Evolutionary conservation across 2,888 invertebrate genomes (phyloP), one percentile per base, ranked within the genome.

Genomic region (Papilio protenor): DNA sequence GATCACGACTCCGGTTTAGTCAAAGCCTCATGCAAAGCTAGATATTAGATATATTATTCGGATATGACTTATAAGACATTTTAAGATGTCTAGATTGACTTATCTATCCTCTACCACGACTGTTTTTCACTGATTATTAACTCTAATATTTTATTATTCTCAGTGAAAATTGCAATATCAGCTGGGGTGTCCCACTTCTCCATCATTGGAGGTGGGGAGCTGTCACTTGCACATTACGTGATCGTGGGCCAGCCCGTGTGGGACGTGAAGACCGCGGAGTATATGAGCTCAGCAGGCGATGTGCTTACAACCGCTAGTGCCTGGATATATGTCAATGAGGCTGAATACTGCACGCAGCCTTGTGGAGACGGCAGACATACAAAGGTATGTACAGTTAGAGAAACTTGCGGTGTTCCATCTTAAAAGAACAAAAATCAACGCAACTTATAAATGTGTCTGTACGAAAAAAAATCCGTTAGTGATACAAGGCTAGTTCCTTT

Each of bases 131-230:
- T 6, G 52, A 18, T 52, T 52, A 18, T 18, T 4, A 18, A 18
- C 18, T 52, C 6, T 33, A 27, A 2, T 72, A 55, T 27, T 64
- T 64, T 33, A 1, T 27, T 8, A 64, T 45, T 45, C 75, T 49
- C 84, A 96, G 96, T 96, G 0, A 96, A 96, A 91, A 88, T 96
- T 66, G 96, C 96, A 0, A 95, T 96, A 81, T 94, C 96, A 6
- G 96, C 96, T 11, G 96, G 96, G 0, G 88, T 92, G 72, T 92
- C 94, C 12, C 90, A 94, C 70, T 96, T 96, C 84, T 95, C 96
- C 0, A 90, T 96, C 10, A 95, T 96, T 77, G 91, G 91, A 3
- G 88, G 87, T 0, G 96, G 96, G 1, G 89, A 95, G 70, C 83
- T 87, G 81, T 88, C 86, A 3, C 92, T 91, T 78, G 94, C 95